These are phyloP conservation scores for Hirundichthys speculiger DNA, from an alignment of 2,113 vertebrate genomes.

Conservation along the genomic window DNA sequence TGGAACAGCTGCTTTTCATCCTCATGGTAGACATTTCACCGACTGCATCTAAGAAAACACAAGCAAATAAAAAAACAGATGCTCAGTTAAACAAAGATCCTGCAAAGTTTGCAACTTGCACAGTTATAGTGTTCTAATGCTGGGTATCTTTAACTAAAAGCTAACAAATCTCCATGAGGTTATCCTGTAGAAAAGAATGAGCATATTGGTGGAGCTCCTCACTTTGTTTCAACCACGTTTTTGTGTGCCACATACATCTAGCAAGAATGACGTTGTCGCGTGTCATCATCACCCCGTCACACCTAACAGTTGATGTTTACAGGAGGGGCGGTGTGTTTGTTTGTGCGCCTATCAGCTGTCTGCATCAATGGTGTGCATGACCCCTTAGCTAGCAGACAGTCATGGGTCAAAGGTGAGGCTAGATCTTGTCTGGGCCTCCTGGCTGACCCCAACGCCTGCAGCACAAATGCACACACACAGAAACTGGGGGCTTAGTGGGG, in stretches of 20 bases:
- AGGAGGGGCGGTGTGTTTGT: conserved; percentile 13
- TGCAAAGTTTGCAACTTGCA: background rate
- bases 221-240: conserved; percentile 8
- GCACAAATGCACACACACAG: conserved; percentile 36
- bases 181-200: background rate
- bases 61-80: conserved; percentile 15
- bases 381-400: conserved; percentile 80
- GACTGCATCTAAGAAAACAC: conserved; percentile 59
- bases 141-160: background rate
- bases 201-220: background rate
- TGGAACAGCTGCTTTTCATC: conserved; percentile 8
- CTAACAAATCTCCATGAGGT: background rate
- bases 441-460: conserved; percentile 69
- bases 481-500: conserved; percentile 10
- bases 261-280: conserved; percentile 24
- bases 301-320: conserved; percentile 41
- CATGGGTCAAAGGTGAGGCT: conserved; percentile 77
- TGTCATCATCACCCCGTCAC: conserved; percentile 19
- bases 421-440: conserved; percentile 81
- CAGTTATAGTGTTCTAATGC: background rate
- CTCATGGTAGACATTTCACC: background rate
- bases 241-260: background rate
- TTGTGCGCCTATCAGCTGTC: conserved; percentile 73
- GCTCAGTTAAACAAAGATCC: conserved; percentile 7
- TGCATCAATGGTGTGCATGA: conserved; percentile 74